Conservation (phyloP, 2,113 vertebrate genomes). For the Lophochroa leadbeateri region DNA sequence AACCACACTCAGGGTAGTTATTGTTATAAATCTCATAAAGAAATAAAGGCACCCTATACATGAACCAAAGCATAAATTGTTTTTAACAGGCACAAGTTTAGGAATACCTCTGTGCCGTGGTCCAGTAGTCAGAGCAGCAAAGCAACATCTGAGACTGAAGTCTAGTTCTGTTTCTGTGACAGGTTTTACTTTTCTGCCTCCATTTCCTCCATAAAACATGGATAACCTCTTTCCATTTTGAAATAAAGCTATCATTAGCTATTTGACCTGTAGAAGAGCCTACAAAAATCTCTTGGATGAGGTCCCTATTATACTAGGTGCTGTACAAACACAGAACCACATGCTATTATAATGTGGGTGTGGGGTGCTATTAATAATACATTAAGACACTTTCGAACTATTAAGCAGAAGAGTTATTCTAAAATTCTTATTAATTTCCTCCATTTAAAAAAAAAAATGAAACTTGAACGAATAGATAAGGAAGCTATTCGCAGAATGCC, state of each 20-base stretch:
- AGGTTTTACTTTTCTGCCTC: neutral
- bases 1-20: neutral
- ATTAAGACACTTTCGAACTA: slow-evolving; percentile 11
- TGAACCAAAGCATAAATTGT: neutral
- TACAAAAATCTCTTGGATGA: slow-evolving; percentile 9
- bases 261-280: slow-evolving; percentile 15
- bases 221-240: slow-evolving; percentile 1
- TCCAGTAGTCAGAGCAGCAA: neutral
- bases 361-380: neutral
- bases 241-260: slow-evolving; percentile 11
- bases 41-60: neutral
- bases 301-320: neutral
- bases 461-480: neutral
- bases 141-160: neutral
- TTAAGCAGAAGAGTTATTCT: slow-evolving; percentile 13
- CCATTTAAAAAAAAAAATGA: neutral
- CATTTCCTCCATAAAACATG: neutral
- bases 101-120: neutral
- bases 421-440: slow-evolving; percentile 23
- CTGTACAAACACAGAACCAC: slow-evolving; percentile 28
- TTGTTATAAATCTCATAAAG: neutral
- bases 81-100: neutral
- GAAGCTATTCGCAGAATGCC: neutral
- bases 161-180: neutral
- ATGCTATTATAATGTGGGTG: slow-evolving; percentile 9